These are phyloP conservation scores for Bolinopsis microptera DNA, from an alignment of 37 sponge, comb jelly and placozoan species.

Conservation along the genomic window DNA sequence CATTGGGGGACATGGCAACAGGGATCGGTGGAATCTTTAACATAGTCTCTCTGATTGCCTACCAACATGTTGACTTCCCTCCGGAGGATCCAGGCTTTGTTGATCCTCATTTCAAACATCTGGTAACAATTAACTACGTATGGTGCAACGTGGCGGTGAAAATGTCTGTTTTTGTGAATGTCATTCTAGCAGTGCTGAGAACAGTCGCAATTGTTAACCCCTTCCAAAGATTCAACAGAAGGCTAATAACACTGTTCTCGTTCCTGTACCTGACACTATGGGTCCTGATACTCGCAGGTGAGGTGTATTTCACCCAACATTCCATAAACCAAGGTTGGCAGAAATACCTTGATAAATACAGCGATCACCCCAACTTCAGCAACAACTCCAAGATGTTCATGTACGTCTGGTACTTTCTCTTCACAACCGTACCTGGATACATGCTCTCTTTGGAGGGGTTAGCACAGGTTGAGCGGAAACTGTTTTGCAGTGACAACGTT, in stretches of 20 bases:
- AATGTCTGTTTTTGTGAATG: not conserved
- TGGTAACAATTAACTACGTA: not conserved
- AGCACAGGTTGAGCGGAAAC: not conserved
- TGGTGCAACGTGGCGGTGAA: not conserved
- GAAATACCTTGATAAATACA: not conserved
- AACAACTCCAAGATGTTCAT: not conserved
- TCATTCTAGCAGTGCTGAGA: not conserved
- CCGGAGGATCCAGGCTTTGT: not conserved
- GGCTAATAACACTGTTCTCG: not conserved
- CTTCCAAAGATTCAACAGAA: not conserved
- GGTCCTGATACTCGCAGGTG: not conserved
- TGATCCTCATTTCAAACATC: not conserved
- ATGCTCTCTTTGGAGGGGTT: not conserved
- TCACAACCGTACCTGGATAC: not conserved
- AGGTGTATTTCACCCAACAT: not conserved
- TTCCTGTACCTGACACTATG: not conserved
- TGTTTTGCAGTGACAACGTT: not conserved
- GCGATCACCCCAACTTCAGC: not conserved
- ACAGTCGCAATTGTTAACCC: not conserved
- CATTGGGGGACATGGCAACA: not conserved
- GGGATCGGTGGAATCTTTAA: not conserved
- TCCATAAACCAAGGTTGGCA: not conserved
- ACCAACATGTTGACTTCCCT: not conserved
- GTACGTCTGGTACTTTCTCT: not conserved
- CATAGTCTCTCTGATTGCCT: not conserved